Conservation (phyloP, 2,113 vertebrate species). For the Nansenia antarctica region DNA sequence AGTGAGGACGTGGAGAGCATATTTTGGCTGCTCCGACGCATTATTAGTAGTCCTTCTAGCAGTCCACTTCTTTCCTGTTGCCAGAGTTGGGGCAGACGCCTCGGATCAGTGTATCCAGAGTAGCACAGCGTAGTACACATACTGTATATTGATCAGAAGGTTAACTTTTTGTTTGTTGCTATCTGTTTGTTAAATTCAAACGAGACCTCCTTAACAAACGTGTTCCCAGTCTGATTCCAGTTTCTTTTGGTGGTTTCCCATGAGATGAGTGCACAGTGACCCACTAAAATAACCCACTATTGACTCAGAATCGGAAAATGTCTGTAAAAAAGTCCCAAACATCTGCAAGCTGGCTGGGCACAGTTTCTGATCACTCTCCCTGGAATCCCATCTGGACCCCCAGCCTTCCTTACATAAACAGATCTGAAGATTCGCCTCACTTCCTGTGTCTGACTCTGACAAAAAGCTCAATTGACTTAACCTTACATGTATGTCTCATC, state of each 20-base stretch:
- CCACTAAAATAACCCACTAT: conserved; percentile 40
- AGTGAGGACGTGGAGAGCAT: background rate
- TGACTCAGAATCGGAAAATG: no score
- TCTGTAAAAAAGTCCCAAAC: no score
- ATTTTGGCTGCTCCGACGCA: conserved; percentile 2
- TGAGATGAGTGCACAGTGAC: conserved; percentile 44
- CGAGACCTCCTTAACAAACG: background rate
- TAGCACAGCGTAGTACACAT: no score
- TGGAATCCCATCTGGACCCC: no score
- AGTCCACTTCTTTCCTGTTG: background rate
- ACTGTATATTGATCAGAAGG: background rate
- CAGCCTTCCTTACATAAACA: no score
- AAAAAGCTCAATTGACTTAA: conserved; percentile 18
- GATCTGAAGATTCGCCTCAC: no score
- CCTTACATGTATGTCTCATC: background rate
- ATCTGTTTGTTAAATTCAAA: background rate
- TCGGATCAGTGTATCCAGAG: no score
- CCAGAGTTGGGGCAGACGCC: background rate
- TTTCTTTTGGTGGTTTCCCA: conserved; percentile 41
- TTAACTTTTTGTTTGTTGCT: no score
- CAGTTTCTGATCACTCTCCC: no score
- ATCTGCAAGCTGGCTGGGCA: no score
- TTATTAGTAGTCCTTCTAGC: conserved; percentile 9
- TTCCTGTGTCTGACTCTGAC: conserved; percentile 48
- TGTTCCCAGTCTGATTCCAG: conserved; percentile 15